Evolutionary conservation across 2,797 vertebrate species (phyloP), one percentile per base, ranked within the genome.

Genomic region (Rhinella marina): DNA sequence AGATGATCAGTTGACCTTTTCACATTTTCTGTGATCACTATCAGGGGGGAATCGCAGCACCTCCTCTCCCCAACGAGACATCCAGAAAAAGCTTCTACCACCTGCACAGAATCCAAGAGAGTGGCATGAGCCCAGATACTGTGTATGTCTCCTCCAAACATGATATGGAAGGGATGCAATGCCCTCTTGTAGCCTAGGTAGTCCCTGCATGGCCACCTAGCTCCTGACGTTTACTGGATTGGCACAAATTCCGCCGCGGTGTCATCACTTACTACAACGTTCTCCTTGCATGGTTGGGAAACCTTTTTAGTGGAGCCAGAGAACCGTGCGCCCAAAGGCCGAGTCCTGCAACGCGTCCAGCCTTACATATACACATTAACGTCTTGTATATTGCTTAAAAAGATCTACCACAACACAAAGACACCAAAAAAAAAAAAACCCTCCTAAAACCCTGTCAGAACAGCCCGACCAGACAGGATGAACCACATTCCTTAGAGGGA

Each of bases 401-500:
- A 21, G 32, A 21, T 50, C 41, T 1, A 70, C 68, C 19, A 29
- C 27, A 59, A 32, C 6, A 80, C 27, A 19, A 80, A 59, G 25
- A 80, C 8, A 29, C 4, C 11, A 7, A n/a, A 54, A 68, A 56
- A 19, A 66, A 25, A 57, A 21, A 41, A 41, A 13, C 25, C 27
- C 48, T 57, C 21, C 66, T 32, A 57, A 32, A 72, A 83, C 64
- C 64, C 68, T 50, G 12, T 25, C 32, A 77, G 77, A 41, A 75
- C 50, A 77, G 25, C 23, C 25, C 59, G 66, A 27, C 54, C 7
- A 66, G 64, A 87, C 41, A 41, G 72, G 48, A 66, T 32, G 66
- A 27, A 82, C 70, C n/a, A 19, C 86, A 87, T 75, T 87, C 86
- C 68, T 82, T 27, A 56, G 78, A 48, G 70, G 57, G 57, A 87